A percentile compares a stretch with the other conserved stretches of the same genome.
These are phyloP conservation scores for Lepidocolaptes lacrymiger DNA, from an alignment of 2,797 vertebrate genomes.

Conservation along the genomic window DNA sequence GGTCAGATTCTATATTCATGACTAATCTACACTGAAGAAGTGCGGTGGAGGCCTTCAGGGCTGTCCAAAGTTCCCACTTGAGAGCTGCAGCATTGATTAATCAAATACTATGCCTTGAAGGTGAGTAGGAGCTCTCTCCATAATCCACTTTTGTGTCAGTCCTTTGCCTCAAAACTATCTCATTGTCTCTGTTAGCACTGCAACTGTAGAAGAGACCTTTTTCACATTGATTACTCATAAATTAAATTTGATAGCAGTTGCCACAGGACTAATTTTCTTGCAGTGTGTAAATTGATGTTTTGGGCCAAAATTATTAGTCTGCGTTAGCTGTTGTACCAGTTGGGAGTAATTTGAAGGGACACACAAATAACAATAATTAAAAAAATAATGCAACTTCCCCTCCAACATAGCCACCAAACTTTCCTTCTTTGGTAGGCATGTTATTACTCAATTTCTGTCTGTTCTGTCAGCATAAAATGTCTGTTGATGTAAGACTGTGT, in stretches of 20 bases:
- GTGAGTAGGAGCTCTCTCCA: background rate
- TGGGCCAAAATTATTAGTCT: background rate
- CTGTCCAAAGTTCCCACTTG: background rate
- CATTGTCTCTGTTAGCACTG: background rate
- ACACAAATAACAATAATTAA: background rate
- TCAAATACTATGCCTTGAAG: background rate
- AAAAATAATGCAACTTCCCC: fast-evolving
- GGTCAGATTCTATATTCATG: background rate
- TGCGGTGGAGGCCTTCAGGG: background rate
- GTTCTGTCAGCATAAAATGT: background rate
- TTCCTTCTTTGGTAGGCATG: background rate
- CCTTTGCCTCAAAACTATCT: background rate
- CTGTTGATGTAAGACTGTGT: background rate
- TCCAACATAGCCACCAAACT: background rate
- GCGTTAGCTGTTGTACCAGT: background rate
- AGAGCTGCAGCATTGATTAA: background rate
- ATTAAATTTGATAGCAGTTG: background rate
- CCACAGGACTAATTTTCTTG: background rate
- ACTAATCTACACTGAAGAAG: background rate
- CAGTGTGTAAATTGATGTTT: background rate
- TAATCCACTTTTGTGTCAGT: background rate
- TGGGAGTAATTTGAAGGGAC: background rate
- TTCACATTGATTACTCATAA: background rate
- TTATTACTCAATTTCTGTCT: background rate
- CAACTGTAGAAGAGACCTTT: background rate